Conservation (phyloP, 2,797 vertebrate genomes). For the Sebastes trivittatus region DNA sequence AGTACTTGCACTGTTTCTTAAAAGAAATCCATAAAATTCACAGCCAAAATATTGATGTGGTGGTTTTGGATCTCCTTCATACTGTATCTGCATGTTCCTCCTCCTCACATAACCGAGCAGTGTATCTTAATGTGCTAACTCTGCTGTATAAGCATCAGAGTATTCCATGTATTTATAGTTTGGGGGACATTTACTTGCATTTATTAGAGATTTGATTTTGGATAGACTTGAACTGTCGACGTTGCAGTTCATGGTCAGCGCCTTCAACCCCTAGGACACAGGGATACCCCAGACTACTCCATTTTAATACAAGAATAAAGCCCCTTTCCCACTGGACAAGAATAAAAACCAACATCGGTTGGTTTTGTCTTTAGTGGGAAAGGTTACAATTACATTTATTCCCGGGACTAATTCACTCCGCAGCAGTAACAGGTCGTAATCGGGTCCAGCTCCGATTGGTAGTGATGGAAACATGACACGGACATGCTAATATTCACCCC, state of each 20-base stretch:
- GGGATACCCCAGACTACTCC: background rate
- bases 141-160: background rate
- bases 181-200: background rate
- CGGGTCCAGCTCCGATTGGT: too few relatives aligned
- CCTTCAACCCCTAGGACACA: background rate
- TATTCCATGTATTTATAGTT: background rate
- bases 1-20: background rate
- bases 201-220: background rate
- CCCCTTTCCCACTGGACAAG: accelerated
- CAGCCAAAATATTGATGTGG: background rate
- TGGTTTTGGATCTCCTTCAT: background rate
- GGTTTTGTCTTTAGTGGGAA: too few relatives aligned
- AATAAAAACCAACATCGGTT: too few relatives aligned
- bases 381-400: too few relatives aligned
- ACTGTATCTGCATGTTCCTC: background rate
- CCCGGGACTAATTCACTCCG: too few relatives aligned
- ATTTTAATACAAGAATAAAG: background rate
- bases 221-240: background rate
- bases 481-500: too few relatives aligned
- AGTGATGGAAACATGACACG: too few relatives aligned
- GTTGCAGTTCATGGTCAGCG: background rate
- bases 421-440: too few relatives aligned
- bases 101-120: background rate
- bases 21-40: background rate
- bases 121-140: background rate